Conservation (phyloP, 2,113 vertebrate species). For the Macquaria australasica region DNA sequence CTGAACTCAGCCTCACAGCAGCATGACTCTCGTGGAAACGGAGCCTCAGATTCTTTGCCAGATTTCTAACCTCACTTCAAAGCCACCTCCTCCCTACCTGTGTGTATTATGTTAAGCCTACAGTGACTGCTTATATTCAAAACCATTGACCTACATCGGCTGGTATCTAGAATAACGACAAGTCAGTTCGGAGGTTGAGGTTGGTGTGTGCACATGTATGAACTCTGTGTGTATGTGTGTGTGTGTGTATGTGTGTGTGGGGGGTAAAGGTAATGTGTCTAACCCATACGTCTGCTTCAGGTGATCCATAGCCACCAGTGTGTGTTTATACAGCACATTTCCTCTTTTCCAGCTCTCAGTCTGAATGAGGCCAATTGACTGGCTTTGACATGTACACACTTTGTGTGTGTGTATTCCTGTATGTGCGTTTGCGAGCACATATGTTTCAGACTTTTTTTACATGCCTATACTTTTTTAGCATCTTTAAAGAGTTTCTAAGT, state of each 20-base stretch:
- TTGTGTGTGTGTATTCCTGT: not conserved
- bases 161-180: slow-evolving; percentile 45
- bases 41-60: slow-evolving; percentile 29
- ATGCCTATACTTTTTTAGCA: not conserved
- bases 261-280: slow-evolving; percentile 30
- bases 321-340: slow-evolving; percentile 67
- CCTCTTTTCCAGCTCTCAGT: slow-evolving; percentile 31
- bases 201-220: slow-evolving; percentile 17
- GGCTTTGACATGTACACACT: not conserved
- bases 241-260: slow-evolving; percentile 12
- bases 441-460: not conserved
- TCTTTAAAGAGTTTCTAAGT: not conserved
- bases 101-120: slow-evolving; percentile 52
- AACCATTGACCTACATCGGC: slow-evolving; percentile 53
- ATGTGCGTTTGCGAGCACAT: not conserved
- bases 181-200: slow-evolving; percentile 21
- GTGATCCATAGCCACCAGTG: slow-evolving; percentile 32
- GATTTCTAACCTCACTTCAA: slow-evolving; percentile 31
- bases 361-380: slow-evolving; percentile 60
- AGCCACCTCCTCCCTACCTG: slow-evolving; percentile 27
- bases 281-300: slow-evolving; percentile 44
- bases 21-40: not conserved
- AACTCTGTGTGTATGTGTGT: slow-evolving; percentile 25
- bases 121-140: slow-evolving; percentile 64
- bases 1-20: slow-evolving; percentile 8